Percentiles rank a stretch among this genome's conserved stretches.
These are phyloP conservation scores for Odontocerum albicorne DNA, from an alignment of 2,888 invertebrate genomes.

Conservation along the genomic window DNA sequence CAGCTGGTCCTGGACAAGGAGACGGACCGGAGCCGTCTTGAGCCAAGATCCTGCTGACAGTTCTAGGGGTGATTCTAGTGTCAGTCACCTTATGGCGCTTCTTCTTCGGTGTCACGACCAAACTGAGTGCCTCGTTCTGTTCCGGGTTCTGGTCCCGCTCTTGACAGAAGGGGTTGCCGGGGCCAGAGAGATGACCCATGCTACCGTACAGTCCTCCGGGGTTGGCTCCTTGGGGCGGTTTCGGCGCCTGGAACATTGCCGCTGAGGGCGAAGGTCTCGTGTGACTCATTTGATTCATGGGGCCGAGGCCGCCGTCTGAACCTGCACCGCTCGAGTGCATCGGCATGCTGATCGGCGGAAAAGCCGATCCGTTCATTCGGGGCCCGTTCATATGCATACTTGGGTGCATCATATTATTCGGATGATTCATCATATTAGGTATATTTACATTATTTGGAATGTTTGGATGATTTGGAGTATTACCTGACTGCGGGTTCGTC, in stretches of 20 bases:
- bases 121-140: conserved; percentile 91
- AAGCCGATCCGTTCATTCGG: conserved; percentile 60
- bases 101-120: conserved; percentile 94
- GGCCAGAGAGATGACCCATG: conserved; percentile 59
- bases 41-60: conserved; percentile 83
- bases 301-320: conserved; percentile 49
- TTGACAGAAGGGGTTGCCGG: conserved; percentile 60
- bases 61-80: conserved; percentile 87
- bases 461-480: conserved; percentile 55
- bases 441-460: conserved; percentile 41
- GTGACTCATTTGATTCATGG: conserved; percentile 62
- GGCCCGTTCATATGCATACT: conserved; percentile 61
- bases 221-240: conserved; percentile 65
- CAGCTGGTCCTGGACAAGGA: conserved; percentile 50
- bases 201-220: conserved; percentile 61
- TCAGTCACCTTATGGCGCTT: conserved; percentile 97
- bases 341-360: conserved; percentile 55
- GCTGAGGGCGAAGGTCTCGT: conserved; percentile 68
- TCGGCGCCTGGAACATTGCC: conserved; percentile 83
- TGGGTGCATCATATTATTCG: conserved; percentile 52
- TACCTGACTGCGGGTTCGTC: conserved; percentile 58
- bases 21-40: conserved; percentile 78
- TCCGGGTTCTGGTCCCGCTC: conserved; percentile 75
- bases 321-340: conserved; percentile 46
- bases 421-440: conserved; percentile 53